phyloP scores from a whole-genome alignment of 2,888 invertebrate species.

The Lasiommata megera region DNA sequence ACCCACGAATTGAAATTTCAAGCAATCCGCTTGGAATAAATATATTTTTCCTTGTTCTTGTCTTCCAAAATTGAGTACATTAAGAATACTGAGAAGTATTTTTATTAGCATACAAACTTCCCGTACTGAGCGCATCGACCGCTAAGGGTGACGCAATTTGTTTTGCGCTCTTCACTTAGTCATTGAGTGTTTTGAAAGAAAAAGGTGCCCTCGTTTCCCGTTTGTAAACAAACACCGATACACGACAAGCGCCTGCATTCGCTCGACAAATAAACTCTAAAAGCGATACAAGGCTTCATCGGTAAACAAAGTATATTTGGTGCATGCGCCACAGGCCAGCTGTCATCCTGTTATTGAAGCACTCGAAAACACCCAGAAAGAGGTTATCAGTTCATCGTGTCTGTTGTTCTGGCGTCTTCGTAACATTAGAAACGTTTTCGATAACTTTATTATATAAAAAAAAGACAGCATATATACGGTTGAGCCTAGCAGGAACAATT shows the following conservation, averaged over 20 bases:
- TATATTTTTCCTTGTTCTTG: background rate
- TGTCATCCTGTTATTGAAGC: constrained; percentile 6
- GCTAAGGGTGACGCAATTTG: constrained; percentile 60
- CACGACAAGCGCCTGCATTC: background rate
- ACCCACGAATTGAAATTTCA: too few relatives aligned
- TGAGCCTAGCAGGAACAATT: too few relatives aligned
- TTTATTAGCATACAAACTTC: background rate
- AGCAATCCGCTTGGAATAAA: too few relatives aligned
- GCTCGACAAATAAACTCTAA: constrained; percentile 5
- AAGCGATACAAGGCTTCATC: constrained; percentile 6
- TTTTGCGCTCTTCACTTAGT: constrained; percentile 69
- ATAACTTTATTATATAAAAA: too few relatives aligned
- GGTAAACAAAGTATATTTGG: constrained; percentile 15
- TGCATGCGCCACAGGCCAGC: constrained; percentile 2
- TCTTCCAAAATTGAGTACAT: background rate
- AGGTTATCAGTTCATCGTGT: too few relatives aligned
- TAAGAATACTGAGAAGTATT: constrained; percentile 3
- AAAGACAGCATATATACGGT: too few relatives aligned
- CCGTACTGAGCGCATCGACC: constrained; percentile 29
- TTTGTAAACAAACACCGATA: constrained; percentile 44
- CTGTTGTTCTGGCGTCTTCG: too few relatives aligned
- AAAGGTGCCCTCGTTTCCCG: constrained; percentile 64
- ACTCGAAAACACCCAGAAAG: background rate
- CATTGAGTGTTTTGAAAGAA: constrained; percentile 64
- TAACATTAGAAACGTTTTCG: too few relatives aligned